Conservation (phyloP, 2,113 vertebrate species). For the Dendropsophus ebraccatus region DNA sequence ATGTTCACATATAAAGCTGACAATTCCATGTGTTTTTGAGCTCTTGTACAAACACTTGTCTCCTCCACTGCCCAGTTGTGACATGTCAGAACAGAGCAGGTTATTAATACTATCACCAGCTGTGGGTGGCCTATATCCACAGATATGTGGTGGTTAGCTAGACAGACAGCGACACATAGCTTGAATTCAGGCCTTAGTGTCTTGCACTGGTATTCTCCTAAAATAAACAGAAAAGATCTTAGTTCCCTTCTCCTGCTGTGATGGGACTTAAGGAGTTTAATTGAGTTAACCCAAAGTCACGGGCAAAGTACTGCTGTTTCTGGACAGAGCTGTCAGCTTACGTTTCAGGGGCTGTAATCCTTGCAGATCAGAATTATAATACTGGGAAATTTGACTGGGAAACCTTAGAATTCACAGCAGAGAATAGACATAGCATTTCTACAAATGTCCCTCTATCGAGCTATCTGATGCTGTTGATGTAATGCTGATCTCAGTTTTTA, state of each 20-base stretch:
- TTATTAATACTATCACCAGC: constrained; percentile 39
- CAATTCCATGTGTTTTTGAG: not conserved
- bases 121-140: constrained; percentile 29
- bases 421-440: not conserved
- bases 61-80: not conserved
- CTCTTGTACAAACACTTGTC: constrained; percentile 29
- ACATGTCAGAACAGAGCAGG: constrained; percentile 10
- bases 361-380: not conserved
- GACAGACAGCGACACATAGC: not conserved
- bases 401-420: not conserved
- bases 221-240: constrained; percentile 11
- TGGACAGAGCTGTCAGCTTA: not conserved
- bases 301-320: not conserved
- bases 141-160: constrained; percentile 9
- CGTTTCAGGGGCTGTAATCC: not conserved
- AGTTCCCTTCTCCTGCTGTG: not conserved
- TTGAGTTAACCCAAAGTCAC: not conserved
- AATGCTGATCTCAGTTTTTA: constrained; percentile 39
- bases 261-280: not conserved
- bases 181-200: not conserved
- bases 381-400: not conserved
- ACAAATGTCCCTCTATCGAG: not conserved
- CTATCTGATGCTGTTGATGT: constrained; percentile 24
- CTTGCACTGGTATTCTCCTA: constrained; percentile 4
- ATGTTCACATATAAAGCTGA: constrained; percentile 7